A percentile compares a stretch with the other conserved stretches of the same genome.
Conservation (phyloP, 2,888 invertebrate genomes). For the Apamea anceps region DNA sequence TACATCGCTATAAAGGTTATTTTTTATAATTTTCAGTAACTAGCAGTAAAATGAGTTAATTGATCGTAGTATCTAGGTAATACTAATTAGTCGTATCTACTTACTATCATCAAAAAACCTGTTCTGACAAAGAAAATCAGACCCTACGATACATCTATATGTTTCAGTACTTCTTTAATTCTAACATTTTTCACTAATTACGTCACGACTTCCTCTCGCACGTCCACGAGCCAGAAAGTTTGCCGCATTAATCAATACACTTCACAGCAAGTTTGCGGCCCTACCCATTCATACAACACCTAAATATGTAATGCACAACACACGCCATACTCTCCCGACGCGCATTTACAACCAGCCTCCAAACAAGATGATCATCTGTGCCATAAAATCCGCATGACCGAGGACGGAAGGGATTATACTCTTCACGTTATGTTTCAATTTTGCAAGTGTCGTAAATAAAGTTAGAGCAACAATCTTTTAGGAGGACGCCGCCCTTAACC, state of each 20-base stretch:
- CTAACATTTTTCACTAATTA: conserved; percentile 16
- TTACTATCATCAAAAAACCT: not conserved
- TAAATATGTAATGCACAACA: conserved; percentile 45
- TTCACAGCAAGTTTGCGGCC: conserved; percentile 21
- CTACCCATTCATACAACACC: conserved; percentile 28
- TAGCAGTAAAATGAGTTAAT: not conserved
- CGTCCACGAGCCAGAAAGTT: conserved; percentile 29
- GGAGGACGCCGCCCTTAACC: conserved; percentile 58
- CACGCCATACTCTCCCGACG: conserved; percentile 26
- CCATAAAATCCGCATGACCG: conserved; percentile 62
- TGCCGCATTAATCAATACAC: conserved; percentile 50
- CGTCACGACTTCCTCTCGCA: not conserved
- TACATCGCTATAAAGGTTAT: not conserved
- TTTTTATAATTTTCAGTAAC: not conserved
- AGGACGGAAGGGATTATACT: conserved; percentile 59
- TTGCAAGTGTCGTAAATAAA: conserved; percentile 64
- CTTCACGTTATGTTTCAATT: conserved; percentile 63
- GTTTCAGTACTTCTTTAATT: not conserved
- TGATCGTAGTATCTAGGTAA: not conserved
- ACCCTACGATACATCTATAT: no score
- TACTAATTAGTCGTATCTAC: not conserved
- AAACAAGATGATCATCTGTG: conserved; percentile 52
- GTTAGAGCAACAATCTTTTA: conserved; percentile 61
- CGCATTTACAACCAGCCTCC: conserved; percentile 45
- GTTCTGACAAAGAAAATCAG: not conserved